Base-by-base conservation (phyloP, 2,797 vertebrate species). In the Sebastes itinus region DNA sequence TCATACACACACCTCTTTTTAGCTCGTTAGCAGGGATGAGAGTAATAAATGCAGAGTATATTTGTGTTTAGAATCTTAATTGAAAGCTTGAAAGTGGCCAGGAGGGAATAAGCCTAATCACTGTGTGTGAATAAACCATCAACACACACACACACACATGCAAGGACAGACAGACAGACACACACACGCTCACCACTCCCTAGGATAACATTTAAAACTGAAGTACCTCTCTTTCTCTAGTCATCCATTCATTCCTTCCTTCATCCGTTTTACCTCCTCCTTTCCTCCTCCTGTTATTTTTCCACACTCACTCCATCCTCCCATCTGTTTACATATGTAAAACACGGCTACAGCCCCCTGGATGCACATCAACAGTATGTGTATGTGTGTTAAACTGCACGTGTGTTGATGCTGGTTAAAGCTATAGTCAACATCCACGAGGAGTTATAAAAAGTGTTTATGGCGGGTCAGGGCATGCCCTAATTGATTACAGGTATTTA, bases 31-130 rank as follows among this genome's bases (percentile, higher is more conserved):
- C 88, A 87, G 81, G 82, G 90, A 88, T 89, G 91, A 89, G 89
- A 84, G 87, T 93, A 90, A 96, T 94, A 90, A 95, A 95, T 94
- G 93, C 94, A 92, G 94, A 95, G 93, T 91, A 96, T 95, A 96
- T 97, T 97, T 97, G 96, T 97, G 97, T 97, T 97, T 93, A 95
- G 96, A 97, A 96, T 97, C 96, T 97, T 98, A 98, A 99, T 97
- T 97, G 97, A 97, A 97, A 95, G 96, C 94, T 95, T 95, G 96
- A 95, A 96, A 98, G 96, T 94, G 94, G 96, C 94, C 96, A 96
- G 94, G 91, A 93, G 97, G 98, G 97, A 97, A 96, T 97, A 96
- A 96, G 95, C 95, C 95, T 96, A 97, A 97, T 97, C 97, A 96
- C 87, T 89, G 83, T 88, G 92, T 95, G 96, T 95, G 95, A 96